Evolutionary conservation across 2,797 vertebrate species (phyloP).

Genomic region (Lepus townsendii): DNA sequence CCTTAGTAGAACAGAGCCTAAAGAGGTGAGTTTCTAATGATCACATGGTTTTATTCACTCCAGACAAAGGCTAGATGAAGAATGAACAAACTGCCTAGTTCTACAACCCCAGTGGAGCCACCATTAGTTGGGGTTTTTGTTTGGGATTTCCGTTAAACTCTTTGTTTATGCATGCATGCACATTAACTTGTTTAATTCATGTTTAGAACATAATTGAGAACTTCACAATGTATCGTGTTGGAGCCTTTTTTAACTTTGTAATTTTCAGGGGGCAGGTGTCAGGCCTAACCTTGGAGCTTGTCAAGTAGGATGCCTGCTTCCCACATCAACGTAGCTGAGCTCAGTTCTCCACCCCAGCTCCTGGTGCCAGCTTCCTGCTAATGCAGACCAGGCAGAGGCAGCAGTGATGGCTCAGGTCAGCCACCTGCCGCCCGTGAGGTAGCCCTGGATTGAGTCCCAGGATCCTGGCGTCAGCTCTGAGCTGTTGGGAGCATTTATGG

Average conservation of each 20-base stretch:
- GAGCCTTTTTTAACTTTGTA: not conserved
- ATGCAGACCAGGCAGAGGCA: too few relatives aligned
- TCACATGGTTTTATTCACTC: not conserved
- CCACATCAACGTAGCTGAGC: too few relatives aligned
- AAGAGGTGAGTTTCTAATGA: slow-evolving; percentile 82
- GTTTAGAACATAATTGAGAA: not conserved
- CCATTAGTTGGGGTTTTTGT: not conserved
- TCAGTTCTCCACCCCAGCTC: too few relatives aligned
- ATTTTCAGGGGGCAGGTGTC: too few relatives aligned
- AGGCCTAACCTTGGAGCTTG: too few relatives aligned
- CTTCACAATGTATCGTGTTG: not conserved
- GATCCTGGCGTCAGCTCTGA: too few relatives aligned
- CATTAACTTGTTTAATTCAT: not conserved
- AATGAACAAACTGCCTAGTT: not conserved
- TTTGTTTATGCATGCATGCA: not conserved
- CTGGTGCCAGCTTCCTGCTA: too few relatives aligned
- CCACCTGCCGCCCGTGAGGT: too few relatives aligned
- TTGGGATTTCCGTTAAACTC: slow-evolving; percentile 6
- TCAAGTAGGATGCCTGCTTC: too few relatives aligned
- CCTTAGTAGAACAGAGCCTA: slow-evolving; percentile 48
- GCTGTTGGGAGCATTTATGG: too few relatives aligned
- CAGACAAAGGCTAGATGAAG: not conserved
- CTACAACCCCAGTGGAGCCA: not conserved
- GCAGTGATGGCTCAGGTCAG: too few relatives aligned
- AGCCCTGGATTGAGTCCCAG: too few relatives aligned